These are phyloP conservation scores for Amblyornis subalaris DNA, from an alignment of 2,113 vertebrate genomes.

Conservation along the genomic window DNA sequence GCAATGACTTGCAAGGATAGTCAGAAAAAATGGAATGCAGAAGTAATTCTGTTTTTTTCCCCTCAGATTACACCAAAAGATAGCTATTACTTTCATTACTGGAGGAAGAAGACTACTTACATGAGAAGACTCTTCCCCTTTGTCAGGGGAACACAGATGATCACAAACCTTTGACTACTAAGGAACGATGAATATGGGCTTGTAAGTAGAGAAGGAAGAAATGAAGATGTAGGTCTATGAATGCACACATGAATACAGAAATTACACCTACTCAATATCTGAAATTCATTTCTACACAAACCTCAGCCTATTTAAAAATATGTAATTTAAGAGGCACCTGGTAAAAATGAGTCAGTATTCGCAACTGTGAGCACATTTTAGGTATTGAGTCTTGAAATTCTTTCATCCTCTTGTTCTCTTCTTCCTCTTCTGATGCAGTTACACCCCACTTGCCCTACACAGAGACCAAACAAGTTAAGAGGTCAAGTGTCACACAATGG, in stretches of 20 bases:
- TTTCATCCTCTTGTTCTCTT: constrained; percentile 82
- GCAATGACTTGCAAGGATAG: not conserved
- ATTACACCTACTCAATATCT: not conserved
- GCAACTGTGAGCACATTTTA: constrained; percentile 92
- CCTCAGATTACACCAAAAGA: not conserved
- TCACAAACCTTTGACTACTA: not conserved
- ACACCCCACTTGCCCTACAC: constrained; percentile 91
- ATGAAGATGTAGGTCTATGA: not conserved
- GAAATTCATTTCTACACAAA: not conserved
- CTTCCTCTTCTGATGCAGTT: constrained; percentile 85
- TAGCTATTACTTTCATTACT: not conserved
- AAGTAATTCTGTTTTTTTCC: not conserved
- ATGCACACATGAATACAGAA: not conserved
- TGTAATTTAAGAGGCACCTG: constrained; percentile 77
- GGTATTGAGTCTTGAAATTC: constrained; percentile 91
- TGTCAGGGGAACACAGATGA: not conserved
- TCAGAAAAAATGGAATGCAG: not conserved
- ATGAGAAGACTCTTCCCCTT: not conserved
- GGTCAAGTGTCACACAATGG: not conserved
- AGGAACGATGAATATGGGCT: not conserved
- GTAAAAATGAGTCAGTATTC: constrained; percentile 93
- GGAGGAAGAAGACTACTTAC: not conserved
- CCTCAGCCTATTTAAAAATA: not conserved
- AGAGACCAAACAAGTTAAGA: not conserved
- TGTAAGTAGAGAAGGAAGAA: not conserved